Evolutionary conservation across 2,113 vertebrate genomes (phyloP).

Genomic region (Bucco capensis): DNA sequence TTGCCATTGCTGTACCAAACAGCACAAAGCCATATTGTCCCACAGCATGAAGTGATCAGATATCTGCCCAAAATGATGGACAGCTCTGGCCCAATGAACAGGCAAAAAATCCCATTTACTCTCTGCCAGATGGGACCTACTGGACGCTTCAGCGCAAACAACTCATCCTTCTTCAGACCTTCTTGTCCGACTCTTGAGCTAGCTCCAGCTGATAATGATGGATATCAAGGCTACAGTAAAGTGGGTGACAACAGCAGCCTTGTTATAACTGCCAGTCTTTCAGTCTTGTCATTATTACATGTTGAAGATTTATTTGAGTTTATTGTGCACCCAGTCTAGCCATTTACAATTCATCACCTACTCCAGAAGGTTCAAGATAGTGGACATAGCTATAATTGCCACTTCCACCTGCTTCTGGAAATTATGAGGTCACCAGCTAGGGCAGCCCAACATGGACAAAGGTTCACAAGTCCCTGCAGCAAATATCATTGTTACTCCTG

Average conservation of each 20-base stretch:
- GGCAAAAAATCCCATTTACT: constrained; percentile 85
- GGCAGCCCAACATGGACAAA: constrained; percentile 66
- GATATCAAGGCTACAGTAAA: constrained; percentile 84
- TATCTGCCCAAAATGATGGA: constrained; percentile 84
- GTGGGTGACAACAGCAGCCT: constrained; percentile 87
- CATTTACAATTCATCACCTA: constrained; percentile 90
- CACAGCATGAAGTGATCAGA: constrained; percentile 81
- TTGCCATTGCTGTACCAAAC: constrained; percentile 65
- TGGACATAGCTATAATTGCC: constrained; percentile 84
- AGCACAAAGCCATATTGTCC: constrained; percentile 79
- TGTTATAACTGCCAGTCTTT: constrained; percentile 92
- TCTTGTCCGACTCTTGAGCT: constrained; percentile 82
- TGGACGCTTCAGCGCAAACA: constrained; percentile 86
- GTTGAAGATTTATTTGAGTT: constrained; percentile 91
- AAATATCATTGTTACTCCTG: background rate
- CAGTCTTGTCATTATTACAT: constrained; percentile 90
- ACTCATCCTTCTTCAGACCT: constrained; percentile 89
- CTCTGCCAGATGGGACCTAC: constrained; percentile 89
- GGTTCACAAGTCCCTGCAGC: constrained; percentile 25
- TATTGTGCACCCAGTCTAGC: constrained; percentile 81
- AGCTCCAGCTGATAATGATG: constrained; percentile 87
- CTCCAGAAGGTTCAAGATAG: constrained; percentile 81
- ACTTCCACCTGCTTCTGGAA: constrained; percentile 85
- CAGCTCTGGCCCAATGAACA: constrained; percentile 79
- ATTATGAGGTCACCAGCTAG: constrained; percentile 81